phyloP scores from a whole-genome alignment of 37 sponge, comb jelly and placozoan genomes.

The Beroe forskalii region DNA sequence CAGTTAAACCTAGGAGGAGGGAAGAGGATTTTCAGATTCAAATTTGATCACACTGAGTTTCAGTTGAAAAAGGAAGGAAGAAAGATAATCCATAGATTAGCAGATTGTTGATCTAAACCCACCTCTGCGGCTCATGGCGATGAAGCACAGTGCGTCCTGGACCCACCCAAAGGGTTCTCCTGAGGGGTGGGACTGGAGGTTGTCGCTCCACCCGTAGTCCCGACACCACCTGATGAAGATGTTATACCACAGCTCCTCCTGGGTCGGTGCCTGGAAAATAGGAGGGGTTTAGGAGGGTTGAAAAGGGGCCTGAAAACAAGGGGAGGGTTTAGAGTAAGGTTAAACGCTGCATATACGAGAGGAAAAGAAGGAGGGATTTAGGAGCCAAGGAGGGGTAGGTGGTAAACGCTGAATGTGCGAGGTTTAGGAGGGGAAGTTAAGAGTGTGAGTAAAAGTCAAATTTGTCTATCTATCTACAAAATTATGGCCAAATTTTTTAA shows the following conservation, averaged over 20 bases:
- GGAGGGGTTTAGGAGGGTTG: too few relatives aligned
- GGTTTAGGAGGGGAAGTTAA: too few relatives aligned
- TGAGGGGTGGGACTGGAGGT: neutral
- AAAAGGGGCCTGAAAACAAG: neutral
- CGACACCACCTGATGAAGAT: constrained; percentile 63
- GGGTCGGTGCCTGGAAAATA: constrained; percentile 55
- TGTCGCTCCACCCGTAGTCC: constrained; percentile 61
- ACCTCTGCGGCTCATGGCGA: constrained; percentile 57
- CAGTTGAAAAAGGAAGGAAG: too few relatives aligned
- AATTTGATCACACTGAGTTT: too few relatives aligned
- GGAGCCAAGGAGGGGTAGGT: neutral
- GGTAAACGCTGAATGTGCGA: too few relatives aligned
- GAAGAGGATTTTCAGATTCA: too few relatives aligned
- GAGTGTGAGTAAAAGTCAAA: too few relatives aligned
- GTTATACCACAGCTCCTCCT: constrained; percentile 57
- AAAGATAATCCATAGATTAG: too few relatives aligned
- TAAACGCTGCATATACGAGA: neutral
- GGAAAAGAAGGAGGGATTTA: neutral
- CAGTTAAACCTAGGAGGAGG: constrained; percentile 13
- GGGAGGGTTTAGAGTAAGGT: neutral
- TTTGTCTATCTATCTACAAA: too few relatives aligned
- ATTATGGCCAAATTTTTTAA: too few relatives aligned
- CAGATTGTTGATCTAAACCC: too few relatives aligned
- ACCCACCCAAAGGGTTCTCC: constrained; percentile 46
- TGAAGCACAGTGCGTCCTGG: constrained; percentile 61